phyloP scores from a whole-genome alignment of 1,140 invertebrate genomes.

The Polypedilum vanderplanki region DNA sequence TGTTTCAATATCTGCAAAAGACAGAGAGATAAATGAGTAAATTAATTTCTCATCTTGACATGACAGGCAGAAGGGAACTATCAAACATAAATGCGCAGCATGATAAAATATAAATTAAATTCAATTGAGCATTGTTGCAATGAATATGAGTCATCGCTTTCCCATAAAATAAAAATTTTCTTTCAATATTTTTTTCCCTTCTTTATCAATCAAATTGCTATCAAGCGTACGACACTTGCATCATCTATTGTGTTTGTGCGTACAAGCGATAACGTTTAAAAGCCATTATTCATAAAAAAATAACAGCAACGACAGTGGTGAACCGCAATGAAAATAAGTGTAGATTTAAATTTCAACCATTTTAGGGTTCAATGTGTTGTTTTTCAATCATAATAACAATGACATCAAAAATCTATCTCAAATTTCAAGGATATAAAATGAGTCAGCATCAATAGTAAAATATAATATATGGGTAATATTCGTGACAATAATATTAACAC shows the following conservation, averaged over 20 bases:
- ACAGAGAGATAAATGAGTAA: background rate
- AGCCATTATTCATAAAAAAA: too few relatives aligned
- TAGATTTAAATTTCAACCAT: background rate
- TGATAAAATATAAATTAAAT: background rate
- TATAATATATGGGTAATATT: background rate
- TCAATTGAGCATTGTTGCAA: background rate
- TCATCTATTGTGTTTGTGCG: background rate
- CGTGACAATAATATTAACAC: constrained; percentile 5
- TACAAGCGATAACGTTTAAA: too few relatives aligned
- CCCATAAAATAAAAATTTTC: background rate
- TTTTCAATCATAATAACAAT: background rate
- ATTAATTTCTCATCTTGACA: background rate
- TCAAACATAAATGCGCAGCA: background rate
- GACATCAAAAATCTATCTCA: background rate
- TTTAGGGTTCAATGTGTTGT: background rate
- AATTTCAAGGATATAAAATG: constrained; percentile 7
- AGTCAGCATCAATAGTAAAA: background rate
- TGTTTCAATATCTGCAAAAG: constrained; percentile 58
- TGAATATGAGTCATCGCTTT: background rate
- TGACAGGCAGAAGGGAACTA: too few relatives aligned
- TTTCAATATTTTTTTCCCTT: background rate
- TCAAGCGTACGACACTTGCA: background rate
- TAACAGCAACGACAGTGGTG: background rate
- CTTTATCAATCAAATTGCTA: constrained; percentile 1
- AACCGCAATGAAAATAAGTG: background rate